Conservation (phyloP, 2,797 vertebrate genomes). For the Paramormyrops hopkinsi region DNA sequence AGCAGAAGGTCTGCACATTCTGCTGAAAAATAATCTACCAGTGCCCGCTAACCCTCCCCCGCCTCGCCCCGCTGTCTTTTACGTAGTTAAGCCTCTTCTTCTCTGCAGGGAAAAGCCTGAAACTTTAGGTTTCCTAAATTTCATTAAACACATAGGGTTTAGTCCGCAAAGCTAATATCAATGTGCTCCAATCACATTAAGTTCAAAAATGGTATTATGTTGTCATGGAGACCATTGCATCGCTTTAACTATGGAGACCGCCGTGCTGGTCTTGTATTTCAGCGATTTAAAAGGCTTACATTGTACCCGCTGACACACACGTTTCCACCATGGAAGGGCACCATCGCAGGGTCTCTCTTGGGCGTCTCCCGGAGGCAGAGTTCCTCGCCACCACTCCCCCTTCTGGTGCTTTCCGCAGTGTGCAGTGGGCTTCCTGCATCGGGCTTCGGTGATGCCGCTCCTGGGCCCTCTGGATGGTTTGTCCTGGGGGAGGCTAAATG, state of each 20-base stretch:
- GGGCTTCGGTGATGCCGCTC: background rate
- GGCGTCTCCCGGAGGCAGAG: background rate
- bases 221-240: background rate
- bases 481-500: background rate
- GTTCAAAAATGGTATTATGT: conserved; percentile 3
- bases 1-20: background rate
- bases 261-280: background rate
- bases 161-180: background rate
- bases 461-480: background rate
- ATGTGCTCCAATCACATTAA: conserved; percentile 2
- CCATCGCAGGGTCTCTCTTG: background rate
- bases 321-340: background rate
- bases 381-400: background rate
- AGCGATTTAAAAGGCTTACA: background rate
- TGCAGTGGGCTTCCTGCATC: background rate
- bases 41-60: background rate
- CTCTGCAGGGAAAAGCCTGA: background rate
- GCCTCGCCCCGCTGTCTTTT: background rate
- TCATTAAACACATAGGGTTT: conserved; percentile 5
- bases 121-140: conserved; percentile 3
- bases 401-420: background rate
- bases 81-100: background rate
- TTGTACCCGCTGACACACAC: background rate
- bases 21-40: background rate
- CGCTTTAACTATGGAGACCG: background rate